A percentile compares a stretch with the other conserved stretches of the same genome.
phyloP scores from a whole-genome alignment of 2,888 invertebrate species.

The Parasteatoda lunata region DNA sequence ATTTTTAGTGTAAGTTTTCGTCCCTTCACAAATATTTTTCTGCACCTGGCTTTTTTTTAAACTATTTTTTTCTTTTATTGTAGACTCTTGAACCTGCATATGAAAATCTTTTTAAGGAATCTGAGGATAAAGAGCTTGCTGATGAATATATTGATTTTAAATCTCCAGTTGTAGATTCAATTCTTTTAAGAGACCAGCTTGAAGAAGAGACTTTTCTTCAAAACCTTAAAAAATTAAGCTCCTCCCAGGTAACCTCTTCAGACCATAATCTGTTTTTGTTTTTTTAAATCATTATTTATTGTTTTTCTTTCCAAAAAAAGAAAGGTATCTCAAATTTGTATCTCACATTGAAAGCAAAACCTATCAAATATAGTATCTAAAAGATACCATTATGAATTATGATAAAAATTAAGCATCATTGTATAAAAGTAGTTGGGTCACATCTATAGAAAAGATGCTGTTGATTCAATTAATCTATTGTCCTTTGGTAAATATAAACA shows the following conservation, averaged over 20 bases:
- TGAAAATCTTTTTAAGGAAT: conserved; percentile 25
- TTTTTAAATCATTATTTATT: no score
- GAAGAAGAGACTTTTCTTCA: conserved; percentile 30
- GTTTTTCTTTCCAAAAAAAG: no score
- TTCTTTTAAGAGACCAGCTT: background rate
- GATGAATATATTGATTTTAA: conserved; percentile 2
- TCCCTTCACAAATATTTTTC: background rate
- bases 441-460: no score
- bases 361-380: no score
- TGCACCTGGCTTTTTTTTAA: background rate
- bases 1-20: conserved; percentile 33
- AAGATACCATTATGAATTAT: no score
- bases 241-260: background rate
- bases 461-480: no score
- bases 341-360: no score
- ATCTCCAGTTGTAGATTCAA: background rate
- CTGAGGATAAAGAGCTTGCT: conserved; percentile 4
- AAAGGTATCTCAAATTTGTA: no score
- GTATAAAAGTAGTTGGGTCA: no score
- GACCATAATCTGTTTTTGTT: no score
- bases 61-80: conserved; percentile 3
- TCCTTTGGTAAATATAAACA: no score
- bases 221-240: conserved; percentile 14
- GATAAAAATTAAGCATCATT: no score
- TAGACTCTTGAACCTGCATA: conserved; percentile 38